Conservation (phyloP, 2,888 invertebrate genomes). For the Hypolimnas misippus region DNA sequence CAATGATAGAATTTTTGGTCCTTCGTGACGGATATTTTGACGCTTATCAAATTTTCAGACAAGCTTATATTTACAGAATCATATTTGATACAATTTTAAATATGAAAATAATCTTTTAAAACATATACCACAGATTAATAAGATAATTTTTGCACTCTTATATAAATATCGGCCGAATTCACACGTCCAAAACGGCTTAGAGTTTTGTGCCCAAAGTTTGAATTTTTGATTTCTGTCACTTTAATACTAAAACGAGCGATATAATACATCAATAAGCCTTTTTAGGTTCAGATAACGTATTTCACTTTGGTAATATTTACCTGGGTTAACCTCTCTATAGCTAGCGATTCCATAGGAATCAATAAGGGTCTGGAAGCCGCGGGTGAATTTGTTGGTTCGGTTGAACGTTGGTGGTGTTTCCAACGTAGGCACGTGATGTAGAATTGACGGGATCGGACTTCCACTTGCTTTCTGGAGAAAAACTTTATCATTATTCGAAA, state of each 20-base stretch:
- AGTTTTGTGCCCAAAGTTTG: no score
- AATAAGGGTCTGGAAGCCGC: slow-evolving; percentile 93
- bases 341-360: slow-evolving; percentile 94
- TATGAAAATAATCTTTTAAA: no score
- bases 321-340: slow-evolving; percentile 94
- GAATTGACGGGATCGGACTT: slow-evolving; percentile 91
- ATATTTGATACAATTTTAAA: no score
- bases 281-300: no score
- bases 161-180: no score
- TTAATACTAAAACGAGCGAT: no score
- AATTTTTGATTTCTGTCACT: no score
- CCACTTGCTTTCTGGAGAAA: slow-evolving; percentile 85
- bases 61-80: no score
- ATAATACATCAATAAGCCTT: neutral
- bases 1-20: neutral
- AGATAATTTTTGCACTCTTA: no score
- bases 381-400: slow-evolving; percentile 92
- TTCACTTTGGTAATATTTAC: slow-evolving; percentile 73
- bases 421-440: slow-evolving; percentile 90
- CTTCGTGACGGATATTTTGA: neutral
- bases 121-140: no score
- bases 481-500: neutral
- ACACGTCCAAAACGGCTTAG: no score
- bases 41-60: no score
- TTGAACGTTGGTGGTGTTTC: slow-evolving; percentile 93